A percentile compares a stretch with the other conserved stretches of the same genome.
Conservation (phyloP, 1,140 invertebrate genomes). For the Drosophila mayri region DNA sequence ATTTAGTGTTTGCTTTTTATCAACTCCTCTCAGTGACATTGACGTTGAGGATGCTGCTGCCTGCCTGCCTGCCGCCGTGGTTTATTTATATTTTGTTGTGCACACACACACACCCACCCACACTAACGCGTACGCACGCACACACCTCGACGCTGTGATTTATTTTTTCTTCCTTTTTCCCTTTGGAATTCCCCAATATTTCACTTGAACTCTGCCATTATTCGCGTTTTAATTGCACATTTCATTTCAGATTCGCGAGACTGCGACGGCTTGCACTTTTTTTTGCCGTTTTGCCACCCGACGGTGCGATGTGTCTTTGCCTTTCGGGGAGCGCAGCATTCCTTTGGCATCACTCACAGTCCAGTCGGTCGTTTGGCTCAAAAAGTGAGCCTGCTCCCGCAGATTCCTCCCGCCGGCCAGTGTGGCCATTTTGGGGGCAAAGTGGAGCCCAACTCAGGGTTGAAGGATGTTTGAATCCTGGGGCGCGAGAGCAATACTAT, state of each 20-base stretch:
- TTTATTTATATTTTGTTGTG: constrained; percentile 81
- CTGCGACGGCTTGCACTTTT: constrained; percentile 29
- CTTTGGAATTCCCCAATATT: constrained; percentile 18
- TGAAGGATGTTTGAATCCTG: constrained; percentile 34
- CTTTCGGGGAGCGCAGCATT: constrained; percentile 39
- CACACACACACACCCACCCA: constrained; percentile 50
- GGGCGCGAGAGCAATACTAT: constrained; percentile 22
- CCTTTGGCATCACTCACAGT: constrained; percentile 40
- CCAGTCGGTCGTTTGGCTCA: constrained; percentile 15
- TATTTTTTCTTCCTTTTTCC: constrained; percentile 30
- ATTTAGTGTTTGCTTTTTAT: constrained; percentile 80
- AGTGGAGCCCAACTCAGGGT: constrained; percentile 28
- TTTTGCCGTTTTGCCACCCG: constrained; percentile 14
- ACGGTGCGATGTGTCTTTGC: constrained; percentile 19
- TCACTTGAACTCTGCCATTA: constrained; percentile 42
- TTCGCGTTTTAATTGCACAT: constrained; percentile 36
- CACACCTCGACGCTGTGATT: constrained; percentile 23
- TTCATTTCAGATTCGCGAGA: constrained; percentile 19
- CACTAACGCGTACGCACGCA: constrained; percentile 29
- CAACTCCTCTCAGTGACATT: constrained; percentile 79
- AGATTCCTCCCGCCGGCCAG: constrained; percentile 34
- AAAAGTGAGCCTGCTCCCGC: constrained; percentile 33
- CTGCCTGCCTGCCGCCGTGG: constrained; percentile 17
- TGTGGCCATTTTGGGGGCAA: constrained; percentile 9
- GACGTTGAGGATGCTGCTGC: constrained; percentile 35